Percentiles rank a stretch among this genome's conserved stretches.
These are phyloP conservation scores for Paratilapia polleni DNA, from an alignment of 2,113 vertebrate species.

Conservation along the genomic window DNA sequence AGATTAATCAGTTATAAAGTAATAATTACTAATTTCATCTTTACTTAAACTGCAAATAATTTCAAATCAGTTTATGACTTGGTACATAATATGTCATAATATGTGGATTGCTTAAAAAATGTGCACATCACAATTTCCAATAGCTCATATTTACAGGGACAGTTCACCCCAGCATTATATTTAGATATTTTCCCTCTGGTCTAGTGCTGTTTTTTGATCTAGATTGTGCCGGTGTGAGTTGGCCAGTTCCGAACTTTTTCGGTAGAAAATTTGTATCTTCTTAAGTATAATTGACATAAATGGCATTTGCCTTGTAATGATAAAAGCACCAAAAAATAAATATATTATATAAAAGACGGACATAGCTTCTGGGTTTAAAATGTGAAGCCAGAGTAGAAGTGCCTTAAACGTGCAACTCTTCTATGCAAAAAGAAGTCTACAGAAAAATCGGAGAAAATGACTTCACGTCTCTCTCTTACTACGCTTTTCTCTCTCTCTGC, in stretches of 20 bases:
- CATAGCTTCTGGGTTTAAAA: not conserved
- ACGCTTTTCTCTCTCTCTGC: not conserved
- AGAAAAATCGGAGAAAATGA: not conserved
- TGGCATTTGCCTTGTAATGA: too few species aligned
- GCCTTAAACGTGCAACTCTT: rapidly evolving
- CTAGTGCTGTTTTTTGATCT: not conserved
- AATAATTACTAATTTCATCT: not conserved
- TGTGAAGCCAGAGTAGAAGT: not conserved
- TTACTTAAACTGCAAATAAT: not conserved
- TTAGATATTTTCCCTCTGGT: not conserved
- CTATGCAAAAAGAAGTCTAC: not conserved
- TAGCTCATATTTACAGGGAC: rapidly evolving
- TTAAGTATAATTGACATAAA: not conserved
- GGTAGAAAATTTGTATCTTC: not conserved
- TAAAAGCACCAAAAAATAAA: too few species aligned
- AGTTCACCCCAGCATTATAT: too few species aligned
- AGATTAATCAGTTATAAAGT: not conserved
- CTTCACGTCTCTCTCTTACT: not conserved
- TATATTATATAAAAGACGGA: not conserved
- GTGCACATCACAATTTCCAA: not conserved
- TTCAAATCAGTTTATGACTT: not conserved
- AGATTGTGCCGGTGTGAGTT: not conserved
- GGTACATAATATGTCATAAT: not conserved
- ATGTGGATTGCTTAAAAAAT: not conserved
- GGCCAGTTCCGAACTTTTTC: not conserved